phyloP scores from a whole-genome alignment of 1,140 invertebrate species.

The Leptinotarsa undecemlineata region DNA sequence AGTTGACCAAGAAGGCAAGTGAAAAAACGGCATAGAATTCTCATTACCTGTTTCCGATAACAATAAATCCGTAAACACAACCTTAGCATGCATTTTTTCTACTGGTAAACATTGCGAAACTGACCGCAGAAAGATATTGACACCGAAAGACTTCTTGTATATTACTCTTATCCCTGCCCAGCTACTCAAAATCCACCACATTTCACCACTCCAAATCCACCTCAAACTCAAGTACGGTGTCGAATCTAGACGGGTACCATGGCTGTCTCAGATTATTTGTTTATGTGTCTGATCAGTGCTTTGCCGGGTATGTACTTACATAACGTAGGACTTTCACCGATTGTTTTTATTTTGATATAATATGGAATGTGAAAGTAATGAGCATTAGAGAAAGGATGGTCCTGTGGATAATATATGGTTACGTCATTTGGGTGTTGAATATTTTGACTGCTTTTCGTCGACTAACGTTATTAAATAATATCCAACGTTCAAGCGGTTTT shows the following conservation, averaged over 20 bases:
- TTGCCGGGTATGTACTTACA: slow-evolving; percentile 45
- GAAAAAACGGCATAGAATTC: too few species aligned
- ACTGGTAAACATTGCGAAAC: not conserved
- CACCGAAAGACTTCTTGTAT: not conserved
- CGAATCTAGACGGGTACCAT: slow-evolving; percentile 23
- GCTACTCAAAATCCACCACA: not conserved
- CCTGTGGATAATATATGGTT: too few species aligned
- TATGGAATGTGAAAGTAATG: not conserved
- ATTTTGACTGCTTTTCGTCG: not conserved
- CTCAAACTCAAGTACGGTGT: slow-evolving; percentile 17
- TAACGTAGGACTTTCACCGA: not conserved
- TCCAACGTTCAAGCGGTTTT: too few species aligned
- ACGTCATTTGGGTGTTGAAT: not conserved
- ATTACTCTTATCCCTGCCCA: not conserved
- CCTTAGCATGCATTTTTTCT: not conserved
- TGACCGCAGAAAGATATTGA: slow-evolving; percentile 6
- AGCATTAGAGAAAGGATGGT: not conserved
- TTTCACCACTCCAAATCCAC: not conserved
- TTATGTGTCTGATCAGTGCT: slow-evolving; percentile 47
- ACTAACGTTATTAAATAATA: too few species aligned
- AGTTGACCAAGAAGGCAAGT: too few species aligned
- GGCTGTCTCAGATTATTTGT: slow-evolving; percentile 46
- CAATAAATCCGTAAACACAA: not conserved
- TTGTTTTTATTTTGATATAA: not conserved
- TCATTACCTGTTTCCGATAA: too few species aligned